Evolutionary conservation across 2,113 vertebrate genomes (phyloP).

Genomic region (Pseudolaguvia tuberculata): DNA sequence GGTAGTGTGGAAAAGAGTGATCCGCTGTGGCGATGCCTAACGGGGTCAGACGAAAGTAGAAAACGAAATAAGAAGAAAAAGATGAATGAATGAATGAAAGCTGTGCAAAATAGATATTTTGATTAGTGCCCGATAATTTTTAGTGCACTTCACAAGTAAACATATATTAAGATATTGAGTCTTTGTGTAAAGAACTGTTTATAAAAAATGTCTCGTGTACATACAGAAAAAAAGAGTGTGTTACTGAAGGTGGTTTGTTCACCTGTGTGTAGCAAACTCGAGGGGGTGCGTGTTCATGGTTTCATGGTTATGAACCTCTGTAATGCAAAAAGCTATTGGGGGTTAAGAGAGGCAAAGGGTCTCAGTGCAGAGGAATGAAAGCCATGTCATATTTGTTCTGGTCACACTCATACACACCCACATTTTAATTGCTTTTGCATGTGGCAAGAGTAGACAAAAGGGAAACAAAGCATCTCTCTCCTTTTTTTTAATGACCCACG

Average conservation of each 20-base stretch:
- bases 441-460: slow-evolving; percentile 39
- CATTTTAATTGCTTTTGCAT: slow-evolving; percentile 50
- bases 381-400: slow-evolving; percentile 42
- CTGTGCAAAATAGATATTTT: too few relatives aligned
- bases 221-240: too few relatives aligned
- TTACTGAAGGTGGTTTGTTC: not conserved
- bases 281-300: slow-evolving; percentile 43
- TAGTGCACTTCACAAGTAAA: too few relatives aligned
- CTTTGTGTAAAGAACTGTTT: too few relatives aligned
- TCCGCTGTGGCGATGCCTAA: too few relatives aligned
- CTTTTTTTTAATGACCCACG: not conserved
- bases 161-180: too few relatives aligned
- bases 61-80: too few relatives aligned
- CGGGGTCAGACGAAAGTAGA: too few relatives aligned
- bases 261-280: not conserved
- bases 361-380: slow-evolving; percentile 52
- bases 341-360: slow-evolving; percentile 62
- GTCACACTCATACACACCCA: slow-evolving; percentile 38
- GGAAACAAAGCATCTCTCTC: slow-evolving; percentile 48
- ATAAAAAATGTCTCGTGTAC: too few relatives aligned
- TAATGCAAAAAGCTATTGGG: slow-evolving; percentile 59
- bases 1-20: too few relatives aligned
- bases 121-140: too few relatives aligned
- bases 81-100: too few relatives aligned
- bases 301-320: slow-evolving; percentile 60